Evolutionary conservation across 1,140 invertebrate genomes (phyloP).

Genomic region (Laodelphax striatellus): DNA sequence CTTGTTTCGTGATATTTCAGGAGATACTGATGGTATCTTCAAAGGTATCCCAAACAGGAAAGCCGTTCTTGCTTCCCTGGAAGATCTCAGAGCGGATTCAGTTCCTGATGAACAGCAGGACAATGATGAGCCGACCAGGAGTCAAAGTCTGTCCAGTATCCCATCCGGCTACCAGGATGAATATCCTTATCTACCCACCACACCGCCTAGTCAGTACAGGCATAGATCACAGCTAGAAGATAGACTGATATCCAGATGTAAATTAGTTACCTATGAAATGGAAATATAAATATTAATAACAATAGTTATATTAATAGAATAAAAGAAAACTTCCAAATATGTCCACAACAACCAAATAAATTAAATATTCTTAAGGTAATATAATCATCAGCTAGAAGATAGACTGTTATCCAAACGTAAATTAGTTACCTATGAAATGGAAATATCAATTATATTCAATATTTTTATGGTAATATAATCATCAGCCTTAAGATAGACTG

Average conservation of each 20-base stretch:
- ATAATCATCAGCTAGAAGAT: too few relatives aligned
- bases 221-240: conserved; percentile 34
- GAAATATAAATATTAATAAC: too few relatives aligned
- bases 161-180: conserved; percentile 36
- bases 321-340: too few relatives aligned
- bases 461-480: too few relatives aligned
- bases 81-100: conserved; percentile 33
- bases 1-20: conserved; percentile 36
- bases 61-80: conserved; percentile 37
- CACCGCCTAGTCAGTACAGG: conserved; percentile 35
- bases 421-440: too few relatives aligned
- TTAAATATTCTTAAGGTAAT: too few relatives aligned
- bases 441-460: too few relatives aligned
- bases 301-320: too few relatives aligned
- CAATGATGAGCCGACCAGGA: conserved; percentile 31
- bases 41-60: conserved; percentile 39
- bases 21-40: conserved; percentile 34
- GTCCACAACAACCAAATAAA: too few relatives aligned
- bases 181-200: conserved; percentile 37
- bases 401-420: too few relatives aligned
- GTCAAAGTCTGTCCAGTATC: conserved; percentile 31
- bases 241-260: conserved; percentile 35
- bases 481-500: too few relatives aligned
- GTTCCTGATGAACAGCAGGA: conserved; percentile 34
- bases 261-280: conserved; percentile 20